Evolutionary conservation across 2,797 vertebrate genomes (phyloP).

Genomic region (Antrozous pallidus): DNA sequence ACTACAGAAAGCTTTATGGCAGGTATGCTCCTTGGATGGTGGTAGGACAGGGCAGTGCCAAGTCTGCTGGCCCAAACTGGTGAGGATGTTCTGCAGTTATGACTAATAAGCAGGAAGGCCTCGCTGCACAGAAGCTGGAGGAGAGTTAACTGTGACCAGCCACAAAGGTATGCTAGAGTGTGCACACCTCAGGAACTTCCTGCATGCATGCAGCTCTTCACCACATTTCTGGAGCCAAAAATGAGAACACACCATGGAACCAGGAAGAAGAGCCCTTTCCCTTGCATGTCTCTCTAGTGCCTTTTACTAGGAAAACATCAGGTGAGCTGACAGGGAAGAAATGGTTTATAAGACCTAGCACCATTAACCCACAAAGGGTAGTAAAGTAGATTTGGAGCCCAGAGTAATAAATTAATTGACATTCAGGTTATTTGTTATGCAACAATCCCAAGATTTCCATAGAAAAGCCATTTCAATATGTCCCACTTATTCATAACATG

Average conservation of each 20-base stretch:
- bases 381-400: not conserved
- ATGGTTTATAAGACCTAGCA: not conserved
- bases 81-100: not conserved
- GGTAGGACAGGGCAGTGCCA: not conserved
- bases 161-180: not conserved
- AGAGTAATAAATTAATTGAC: not conserved
- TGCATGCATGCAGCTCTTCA: rapidly evolving
- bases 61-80: not conserved
- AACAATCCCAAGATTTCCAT: not conserved
- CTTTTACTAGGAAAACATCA: not conserved
- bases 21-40: not conserved
- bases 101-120: not conserved
- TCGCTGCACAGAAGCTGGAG: too few species aligned
- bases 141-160: not conserved
- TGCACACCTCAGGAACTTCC: not conserved
- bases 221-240: not conserved
- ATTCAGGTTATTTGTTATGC: not conserved
- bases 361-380: not conserved
- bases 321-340: too few species aligned
- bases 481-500: not conserved
- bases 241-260: too few species aligned
- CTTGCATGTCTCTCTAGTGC: not conserved
- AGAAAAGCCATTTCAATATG: not conserved
- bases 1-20: not conserved
- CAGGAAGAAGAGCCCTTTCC: not conserved